These are phyloP conservation scores for Pangasius larnaudii DNA, from an alignment of 2,797 vertebrate species.

Conservation along the genomic window DNA sequence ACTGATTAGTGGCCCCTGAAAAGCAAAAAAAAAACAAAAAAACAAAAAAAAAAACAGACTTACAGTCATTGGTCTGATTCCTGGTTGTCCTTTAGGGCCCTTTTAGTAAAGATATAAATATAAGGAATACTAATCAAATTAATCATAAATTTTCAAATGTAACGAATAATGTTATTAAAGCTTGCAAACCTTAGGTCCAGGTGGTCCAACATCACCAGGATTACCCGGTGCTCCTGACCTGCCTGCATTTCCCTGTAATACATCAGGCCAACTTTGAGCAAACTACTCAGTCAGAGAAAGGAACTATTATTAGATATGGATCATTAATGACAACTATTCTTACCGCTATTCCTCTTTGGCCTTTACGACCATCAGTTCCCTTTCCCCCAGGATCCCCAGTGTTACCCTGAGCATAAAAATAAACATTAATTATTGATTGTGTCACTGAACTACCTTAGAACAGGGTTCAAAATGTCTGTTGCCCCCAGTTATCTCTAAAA, in stretches of 20 bases:
- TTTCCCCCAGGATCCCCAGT: conserved; percentile 70
- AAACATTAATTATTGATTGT: neutral
- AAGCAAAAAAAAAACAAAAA: conserved; percentile 47
- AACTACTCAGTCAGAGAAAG: neutral
- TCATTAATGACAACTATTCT: conserved; percentile 52
- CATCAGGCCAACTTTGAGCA: conserved; percentile 3
- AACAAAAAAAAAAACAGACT: conserved; percentile 60
- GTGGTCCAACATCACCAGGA: conserved; percentile 61
- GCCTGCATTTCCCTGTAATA: conserved; percentile 72
- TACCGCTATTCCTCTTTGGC: conserved; percentile 80
- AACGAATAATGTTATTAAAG: neutral
- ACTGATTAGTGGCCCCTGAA: conserved; percentile 56
- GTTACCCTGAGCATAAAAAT: conserved; percentile 77
- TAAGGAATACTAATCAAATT: neutral
- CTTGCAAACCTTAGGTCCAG: conserved; percentile 71
- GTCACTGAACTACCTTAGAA: neutral
- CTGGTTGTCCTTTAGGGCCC: conserved; percentile 80
- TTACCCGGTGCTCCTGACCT: conserved; percentile 58
- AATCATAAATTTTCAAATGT: neutral
- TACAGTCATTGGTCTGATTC: conserved; percentile 72
- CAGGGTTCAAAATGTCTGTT: neutral
- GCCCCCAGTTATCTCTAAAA: neutral
- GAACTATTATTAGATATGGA: neutral
- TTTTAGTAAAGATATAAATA: conserved; percentile 60
- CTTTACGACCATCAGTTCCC: conserved; percentile 82